phyloP scores from a whole-genome alignment of 2,888 invertebrate genomes.

The Amaurobius ferox region DNA sequence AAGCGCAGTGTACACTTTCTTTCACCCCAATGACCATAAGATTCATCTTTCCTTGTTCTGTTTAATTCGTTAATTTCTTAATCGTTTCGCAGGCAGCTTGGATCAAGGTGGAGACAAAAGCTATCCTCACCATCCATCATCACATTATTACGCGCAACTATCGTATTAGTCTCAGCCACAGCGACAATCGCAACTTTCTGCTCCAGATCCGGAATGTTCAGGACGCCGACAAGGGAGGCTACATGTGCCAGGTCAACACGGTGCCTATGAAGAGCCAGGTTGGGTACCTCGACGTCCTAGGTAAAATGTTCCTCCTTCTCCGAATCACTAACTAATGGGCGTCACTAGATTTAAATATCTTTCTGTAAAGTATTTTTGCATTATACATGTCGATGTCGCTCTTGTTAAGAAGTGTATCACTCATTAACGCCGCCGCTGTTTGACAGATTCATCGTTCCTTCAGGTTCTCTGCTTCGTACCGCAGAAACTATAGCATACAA shows the following conservation, averaged over 20 bases:
- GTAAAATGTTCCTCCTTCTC: slow-evolving; percentile 84
- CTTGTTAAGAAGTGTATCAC: too few species aligned
- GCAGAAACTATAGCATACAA: too few species aligned
- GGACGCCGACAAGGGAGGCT: slow-evolving; percentile 88
- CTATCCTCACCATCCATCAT: slow-evolving; percentile 80
- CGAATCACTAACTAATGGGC: too few species aligned
- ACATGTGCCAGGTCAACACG: slow-evolving; percentile 81
- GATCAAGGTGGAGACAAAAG: slow-evolving; percentile 97
- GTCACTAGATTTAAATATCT: too few species aligned
- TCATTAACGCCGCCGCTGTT: too few species aligned
- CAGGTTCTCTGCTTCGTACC: too few species aligned
- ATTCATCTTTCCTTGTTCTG: too few species aligned
- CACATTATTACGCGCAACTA: slow-evolving; percentile 92
- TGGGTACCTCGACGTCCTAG: slow-evolving; percentile 93
- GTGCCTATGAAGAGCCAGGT: slow-evolving; percentile 93
- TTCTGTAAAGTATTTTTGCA: too few species aligned
- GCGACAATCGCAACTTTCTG: slow-evolving; percentile 74
- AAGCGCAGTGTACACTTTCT: too few species aligned
- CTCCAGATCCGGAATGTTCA: slow-evolving; percentile 93
- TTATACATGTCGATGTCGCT: too few species aligned
- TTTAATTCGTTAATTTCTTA: slow-evolving; percentile 19
- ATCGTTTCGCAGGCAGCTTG: slow-evolving; percentile 86
- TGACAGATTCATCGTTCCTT: too few species aligned
- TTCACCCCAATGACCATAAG: too few species aligned
- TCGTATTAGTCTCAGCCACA: slow-evolving; percentile 83